Evolutionary conservation across 2,888 invertebrate genomes (phyloP).

Genomic region (Troides helena): DNA sequence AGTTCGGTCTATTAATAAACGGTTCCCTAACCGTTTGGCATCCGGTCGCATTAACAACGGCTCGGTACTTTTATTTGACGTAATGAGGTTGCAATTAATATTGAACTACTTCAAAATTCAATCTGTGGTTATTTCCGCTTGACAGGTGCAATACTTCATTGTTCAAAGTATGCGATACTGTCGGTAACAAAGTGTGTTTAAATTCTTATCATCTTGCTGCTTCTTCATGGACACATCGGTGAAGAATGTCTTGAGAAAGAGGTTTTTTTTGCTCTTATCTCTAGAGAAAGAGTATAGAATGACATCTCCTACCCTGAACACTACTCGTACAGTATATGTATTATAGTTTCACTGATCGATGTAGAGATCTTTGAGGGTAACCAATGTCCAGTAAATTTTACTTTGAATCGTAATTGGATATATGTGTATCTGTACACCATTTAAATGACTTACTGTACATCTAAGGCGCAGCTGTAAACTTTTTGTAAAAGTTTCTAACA

Average conservation of each 20-base stretch:
- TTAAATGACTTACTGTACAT: no score
- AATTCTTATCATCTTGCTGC: background rate
- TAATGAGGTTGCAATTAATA: constrained; percentile 28
- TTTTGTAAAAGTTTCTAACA: no score
- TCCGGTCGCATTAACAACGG: constrained; percentile 22
- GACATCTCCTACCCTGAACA: no score
- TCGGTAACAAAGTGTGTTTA: background rate
- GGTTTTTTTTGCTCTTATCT: no score
- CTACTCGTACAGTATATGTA: no score
- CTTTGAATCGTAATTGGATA: no score
- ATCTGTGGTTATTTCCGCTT: constrained; percentile 24
- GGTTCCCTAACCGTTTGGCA: constrained; percentile 16
- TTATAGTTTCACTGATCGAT: no score
- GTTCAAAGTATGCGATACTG: background rate
- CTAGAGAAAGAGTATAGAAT: no score
- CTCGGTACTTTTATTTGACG: constrained; percentile 25
- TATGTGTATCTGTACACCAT: no score
- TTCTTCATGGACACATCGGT: background rate
- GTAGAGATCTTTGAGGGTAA: no score
- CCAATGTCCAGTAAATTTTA: no score
- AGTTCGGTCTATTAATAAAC: constrained; percentile 17
- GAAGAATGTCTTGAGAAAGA: background rate
- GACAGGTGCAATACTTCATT: constrained; percentile 14
- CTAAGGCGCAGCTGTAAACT: no score
- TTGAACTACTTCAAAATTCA: constrained; percentile 19